phyloP scores from a whole-genome alignment of 2,113 vertebrate genomes.

The Engystomops pustulosus region DNA sequence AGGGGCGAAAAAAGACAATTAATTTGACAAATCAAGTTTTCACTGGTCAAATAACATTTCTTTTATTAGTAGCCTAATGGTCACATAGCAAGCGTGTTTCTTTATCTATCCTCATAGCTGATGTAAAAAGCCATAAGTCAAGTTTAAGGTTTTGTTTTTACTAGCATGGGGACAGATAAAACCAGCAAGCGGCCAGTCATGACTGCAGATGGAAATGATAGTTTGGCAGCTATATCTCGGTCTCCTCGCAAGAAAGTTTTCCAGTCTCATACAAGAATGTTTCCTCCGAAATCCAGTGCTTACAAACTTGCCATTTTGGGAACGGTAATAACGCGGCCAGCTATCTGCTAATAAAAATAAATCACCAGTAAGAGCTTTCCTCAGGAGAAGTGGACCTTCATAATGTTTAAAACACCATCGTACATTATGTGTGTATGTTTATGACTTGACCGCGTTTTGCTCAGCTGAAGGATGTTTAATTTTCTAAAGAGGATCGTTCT shows the following conservation, averaged over 20 bases:
- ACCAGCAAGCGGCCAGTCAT: not conserved
- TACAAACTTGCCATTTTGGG: constrained; percentile 20
- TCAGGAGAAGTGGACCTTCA: constrained; percentile 22
- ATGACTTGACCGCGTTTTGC: not conserved
- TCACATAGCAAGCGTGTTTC: too few relatives aligned
- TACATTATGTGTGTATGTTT: constrained; percentile 40
- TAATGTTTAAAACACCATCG: constrained; percentile 43
- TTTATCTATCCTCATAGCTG: too few relatives aligned
- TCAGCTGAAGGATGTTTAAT: constrained; percentile 39
- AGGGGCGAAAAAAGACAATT: too few relatives aligned
- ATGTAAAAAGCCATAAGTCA: too few relatives aligned
- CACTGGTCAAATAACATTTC: too few relatives aligned
- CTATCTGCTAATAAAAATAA: constrained; percentile 40
- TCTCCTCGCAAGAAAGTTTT: constrained; percentile 7
- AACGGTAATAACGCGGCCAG: constrained; percentile 16
- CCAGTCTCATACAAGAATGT: constrained; percentile 30
- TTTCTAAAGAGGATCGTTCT: constrained; percentile 38
- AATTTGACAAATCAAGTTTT: too few relatives aligned
- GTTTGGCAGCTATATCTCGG: constrained; percentile 2
- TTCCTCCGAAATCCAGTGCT: not conserved
- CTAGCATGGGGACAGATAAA: not conserved
- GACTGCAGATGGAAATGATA: constrained; percentile 1
- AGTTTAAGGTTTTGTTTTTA: too few relatives aligned
- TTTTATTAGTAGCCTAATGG: too few relatives aligned
- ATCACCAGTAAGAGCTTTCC: constrained; percentile 25